Evolutionary conservation across 2,113 vertebrate species (phyloP), one percentile per base, ranked within the genome.

Genomic region (Odontophorus gujanensis): DNA sequence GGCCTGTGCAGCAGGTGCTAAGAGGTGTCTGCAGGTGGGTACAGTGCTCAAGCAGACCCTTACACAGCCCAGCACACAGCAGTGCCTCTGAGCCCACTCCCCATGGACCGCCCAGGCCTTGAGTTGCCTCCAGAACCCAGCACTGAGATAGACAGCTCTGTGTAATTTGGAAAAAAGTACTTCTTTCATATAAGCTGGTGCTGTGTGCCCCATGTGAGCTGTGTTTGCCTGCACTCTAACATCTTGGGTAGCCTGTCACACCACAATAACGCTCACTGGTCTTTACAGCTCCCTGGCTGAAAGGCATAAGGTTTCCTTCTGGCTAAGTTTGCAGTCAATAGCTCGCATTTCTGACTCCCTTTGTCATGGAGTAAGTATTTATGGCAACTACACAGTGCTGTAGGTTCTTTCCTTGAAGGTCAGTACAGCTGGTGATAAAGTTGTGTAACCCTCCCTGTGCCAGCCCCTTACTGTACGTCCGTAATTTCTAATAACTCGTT

Each of bases 301-400:
- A 93, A 89, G 45, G 81, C n/a, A 5, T 89, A 65, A 1, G 1
- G 30, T 89, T 95, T 92, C 53, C 25, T 73, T 85, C 89, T 92
- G 95, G 81, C 81, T 36, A 53, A 67, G 34, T 67, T 59, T 65
- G 48, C 57, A 15, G 13, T 51, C 67, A 82, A 81, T 82, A 94
- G 59, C 58, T 69, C 87, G 58, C 63, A 66, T 87, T 92, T 92
- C 87, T 89, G 78, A 85, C 66, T 47, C 81, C 89, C 93, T 91
- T 95, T 96, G 87, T 92, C 81, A 89, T 55, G 48, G 74, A 40
- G 3, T 24, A 84, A 92, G 43, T 85, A 90, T 91, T 95, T 89
- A 85, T 89, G 57, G 81, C 43, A 81, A 79, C 81, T 68, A 3
- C 72, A 62, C 75, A 76, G 21, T 55, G 53, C 87, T 92, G 36